Base-by-base conservation (phyloP, 2,797 vertebrate genomes). In the Tapera naevia region DNA sequence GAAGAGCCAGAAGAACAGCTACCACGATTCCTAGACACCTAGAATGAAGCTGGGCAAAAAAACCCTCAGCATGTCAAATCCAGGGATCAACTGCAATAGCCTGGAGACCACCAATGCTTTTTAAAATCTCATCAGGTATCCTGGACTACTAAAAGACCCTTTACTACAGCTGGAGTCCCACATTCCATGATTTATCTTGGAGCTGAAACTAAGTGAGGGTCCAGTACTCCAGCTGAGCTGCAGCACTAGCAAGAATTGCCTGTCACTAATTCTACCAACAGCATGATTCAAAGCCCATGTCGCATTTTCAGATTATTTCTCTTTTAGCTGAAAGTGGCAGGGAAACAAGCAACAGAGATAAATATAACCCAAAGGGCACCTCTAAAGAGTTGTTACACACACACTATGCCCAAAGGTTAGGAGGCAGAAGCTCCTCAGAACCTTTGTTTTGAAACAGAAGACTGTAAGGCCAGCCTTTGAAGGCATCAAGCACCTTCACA, bases 1-100 rank as follows among this genome's bases (percentile, higher is more conserved):
- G 96, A 95, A 97, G 90, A 86, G 83, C 73, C 89, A 89, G 86
- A 56, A 71, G 70, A 90, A 95, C 86, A 94, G 86, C 54, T 73
- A 95, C 72, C 64, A 80, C 2, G 1, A 46, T 51, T 79, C 65
- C 61, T 41, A 85, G 64, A 94, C 74, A 78, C 79, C 75, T 81
- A 91, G 94, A 95, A 89, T 15, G 67, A 95, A 86, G 86, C 85
- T 85, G 78, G 82, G 39, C 71, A 69, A 85, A 80, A 61, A 66
- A 0, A 0, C 27, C 80, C 32, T 83, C 71, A 81, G 73, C 16
- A 43, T 12, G 22, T 43, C 82, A 57, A 67, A 89, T 69, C 93
- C 84, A 86, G 80, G 84, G 76, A 93, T 58, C 81, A 83, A 76
- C 76, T 80, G 67, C 50, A 90, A 84, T 7, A 93, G 91, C 66